Percentiles rank a stretch among this genome's conserved stretches.
phyloP scores from a whole-genome alignment of 1,140 invertebrate species.

The Heliconius melpomene region DNA sequence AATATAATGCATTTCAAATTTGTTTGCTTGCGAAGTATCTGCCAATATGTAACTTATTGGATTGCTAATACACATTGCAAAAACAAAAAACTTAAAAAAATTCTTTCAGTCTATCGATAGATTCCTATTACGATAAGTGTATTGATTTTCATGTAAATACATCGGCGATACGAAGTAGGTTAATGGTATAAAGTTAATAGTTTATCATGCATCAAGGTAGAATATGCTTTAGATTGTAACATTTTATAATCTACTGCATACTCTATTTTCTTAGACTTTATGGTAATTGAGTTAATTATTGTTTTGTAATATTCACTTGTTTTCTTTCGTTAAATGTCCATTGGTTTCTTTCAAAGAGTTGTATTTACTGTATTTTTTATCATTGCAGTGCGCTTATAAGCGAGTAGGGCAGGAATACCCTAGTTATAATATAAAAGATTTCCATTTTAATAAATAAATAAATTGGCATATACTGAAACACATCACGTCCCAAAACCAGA shows the following conservation, averaged over 20 bases:
- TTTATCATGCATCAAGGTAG: conserved; percentile 7
- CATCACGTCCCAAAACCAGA: conserved; percentile 3
- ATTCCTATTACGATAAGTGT: conserved; percentile 9
- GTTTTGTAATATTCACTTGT: too few relatives aligned
- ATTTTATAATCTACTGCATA: not conserved
- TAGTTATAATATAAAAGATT: too few relatives aligned
- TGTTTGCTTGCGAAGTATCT: not conserved
- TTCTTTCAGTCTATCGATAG: conserved; percentile 2
- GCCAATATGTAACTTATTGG: not conserved
- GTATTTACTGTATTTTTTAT: too few relatives aligned
- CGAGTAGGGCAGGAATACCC: too few relatives aligned
- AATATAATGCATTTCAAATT: not conserved
- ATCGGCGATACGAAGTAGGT: conserved; percentile 10
- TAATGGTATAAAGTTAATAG: conserved; percentile 13
- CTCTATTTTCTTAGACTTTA: not conserved
- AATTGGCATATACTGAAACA: conserved; percentile 1
- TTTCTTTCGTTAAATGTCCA: too few relatives aligned
- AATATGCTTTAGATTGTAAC: not conserved
- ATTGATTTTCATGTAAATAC: conserved; percentile 10
- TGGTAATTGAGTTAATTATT: not conserved
- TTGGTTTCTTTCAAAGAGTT: too few relatives aligned
- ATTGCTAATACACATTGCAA: not conserved
- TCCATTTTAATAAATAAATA: not conserved
- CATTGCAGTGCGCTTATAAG: too few relatives aligned
- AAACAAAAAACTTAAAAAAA: not conserved